Percentiles rank a stretch among this genome's conserved stretches.
phyloP scores from a whole-genome alignment of 1,140 invertebrate species.

The Drosophila azteca region DNA sequence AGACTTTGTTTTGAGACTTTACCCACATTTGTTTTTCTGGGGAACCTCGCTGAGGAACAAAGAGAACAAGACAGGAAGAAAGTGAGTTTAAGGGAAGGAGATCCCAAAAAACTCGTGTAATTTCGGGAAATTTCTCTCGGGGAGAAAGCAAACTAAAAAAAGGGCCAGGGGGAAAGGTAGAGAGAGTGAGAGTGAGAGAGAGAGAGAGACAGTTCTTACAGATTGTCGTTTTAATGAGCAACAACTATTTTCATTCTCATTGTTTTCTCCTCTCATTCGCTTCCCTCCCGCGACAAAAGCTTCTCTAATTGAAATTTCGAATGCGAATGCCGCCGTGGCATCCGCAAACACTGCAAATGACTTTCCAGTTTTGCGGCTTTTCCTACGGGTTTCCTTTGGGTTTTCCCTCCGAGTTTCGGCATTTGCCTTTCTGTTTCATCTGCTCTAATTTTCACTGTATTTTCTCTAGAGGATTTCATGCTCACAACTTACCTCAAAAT shows the following conservation, averaged over 20 bases:
- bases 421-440: too few species aligned
- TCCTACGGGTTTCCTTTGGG: conserved; percentile 13
- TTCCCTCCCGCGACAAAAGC: conserved; percentile 22
- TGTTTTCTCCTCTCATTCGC: background rate
- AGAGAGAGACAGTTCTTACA: too few species aligned
- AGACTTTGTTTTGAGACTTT: conserved; percentile 41
- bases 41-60: too few species aligned
- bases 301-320: conserved; percentile 72
- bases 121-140: too few species aligned
- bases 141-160: too few species aligned
- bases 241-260: background rate
- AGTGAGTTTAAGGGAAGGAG: conserved; percentile 11
- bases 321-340: conserved; percentile 34
- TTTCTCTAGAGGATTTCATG: conserved; percentile 7
- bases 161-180: too few species aligned
- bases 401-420: too few species aligned
- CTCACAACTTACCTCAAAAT: conserved; percentile 39
- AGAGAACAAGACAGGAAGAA: background rate
- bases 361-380: conserved; percentile 43
- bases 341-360: conserved; percentile 60
- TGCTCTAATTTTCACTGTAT: conserved; percentile 11
- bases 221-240: too few species aligned
- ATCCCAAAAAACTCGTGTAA: too few species aligned
- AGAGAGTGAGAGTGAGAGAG: too few species aligned
- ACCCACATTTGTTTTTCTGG: conserved; percentile 18